These are phyloP conservation scores for Aptenodytes forsteri DNA, from an alignment of 2,113 vertebrate species.

Conservation along the genomic window DNA sequence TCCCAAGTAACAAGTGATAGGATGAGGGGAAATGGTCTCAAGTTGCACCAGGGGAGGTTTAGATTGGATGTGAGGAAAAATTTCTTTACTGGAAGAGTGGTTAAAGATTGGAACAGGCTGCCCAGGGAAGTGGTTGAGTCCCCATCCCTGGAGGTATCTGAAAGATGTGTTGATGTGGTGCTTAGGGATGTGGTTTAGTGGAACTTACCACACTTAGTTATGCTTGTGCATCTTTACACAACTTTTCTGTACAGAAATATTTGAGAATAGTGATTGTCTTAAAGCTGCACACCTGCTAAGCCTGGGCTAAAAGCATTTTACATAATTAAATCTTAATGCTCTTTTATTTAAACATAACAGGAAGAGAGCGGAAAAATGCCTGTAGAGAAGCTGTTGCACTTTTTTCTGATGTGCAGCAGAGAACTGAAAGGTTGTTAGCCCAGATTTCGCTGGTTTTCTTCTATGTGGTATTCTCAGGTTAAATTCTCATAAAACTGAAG, in stretches of 20 bases:
- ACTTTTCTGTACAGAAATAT: neutral
- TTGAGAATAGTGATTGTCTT: neutral
- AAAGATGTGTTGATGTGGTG: no score
- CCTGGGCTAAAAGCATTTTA: neutral
- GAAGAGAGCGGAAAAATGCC: neutral
- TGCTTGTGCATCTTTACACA: neutral
- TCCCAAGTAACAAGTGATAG: no score
- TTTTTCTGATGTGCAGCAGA: neutral
- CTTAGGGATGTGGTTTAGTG: no score
- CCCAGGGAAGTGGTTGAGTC: no score
- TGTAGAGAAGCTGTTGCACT: neutral
- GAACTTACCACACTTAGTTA: neutral
- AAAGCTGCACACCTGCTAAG: neutral
- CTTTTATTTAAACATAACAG: neutral
- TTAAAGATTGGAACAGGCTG: no score
- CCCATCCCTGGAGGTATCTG: no score
- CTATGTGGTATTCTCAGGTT: neutral
- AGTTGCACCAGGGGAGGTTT: no score
- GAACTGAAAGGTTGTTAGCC: neutral
- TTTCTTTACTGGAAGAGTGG: no score
- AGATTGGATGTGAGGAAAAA: no score
- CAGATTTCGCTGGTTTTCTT: neutral
- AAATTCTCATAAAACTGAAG: neutral
- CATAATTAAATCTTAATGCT: neutral
- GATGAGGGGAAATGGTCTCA: no score